A percentile compares a stretch with the other conserved stretches of the same genome.
These are phyloP conservation scores for Anastrepha obliqua DNA, from an alignment of 1,140 invertebrate genomes.

Conservation along the genomic window DNA sequence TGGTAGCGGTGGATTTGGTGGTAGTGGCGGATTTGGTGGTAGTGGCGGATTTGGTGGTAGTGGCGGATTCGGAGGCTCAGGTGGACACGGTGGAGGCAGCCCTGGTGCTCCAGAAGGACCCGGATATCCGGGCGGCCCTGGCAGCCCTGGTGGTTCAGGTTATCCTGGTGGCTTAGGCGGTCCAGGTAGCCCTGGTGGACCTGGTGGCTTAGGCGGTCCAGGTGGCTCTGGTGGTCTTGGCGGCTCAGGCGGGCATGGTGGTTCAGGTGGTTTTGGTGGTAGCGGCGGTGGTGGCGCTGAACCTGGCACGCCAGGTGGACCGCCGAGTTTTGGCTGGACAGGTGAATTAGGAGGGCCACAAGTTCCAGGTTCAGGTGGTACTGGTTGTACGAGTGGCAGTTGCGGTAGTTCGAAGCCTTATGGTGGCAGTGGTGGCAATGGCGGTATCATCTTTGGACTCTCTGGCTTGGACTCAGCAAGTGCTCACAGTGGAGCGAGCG, in stretches of 20 bases:
- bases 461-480: slow-evolving; percentile 58
- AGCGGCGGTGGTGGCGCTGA: slow-evolving; percentile 1
- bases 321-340: background rate
- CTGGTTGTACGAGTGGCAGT: slow-evolving; percentile 12
- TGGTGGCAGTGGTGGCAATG: slow-evolving; percentile 54
- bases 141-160: background rate
- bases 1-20: slow-evolving; percentile 56
- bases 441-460: slow-evolving; percentile 54
- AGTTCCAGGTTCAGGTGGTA: slow-evolving; percentile 19
- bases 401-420: background rate
- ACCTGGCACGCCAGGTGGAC: slow-evolving; percentile 1
- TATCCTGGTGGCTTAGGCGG: background rate
- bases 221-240: background rate
- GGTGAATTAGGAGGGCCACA: background rate
- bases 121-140: background rate
- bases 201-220: background rate
- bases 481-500: slow-evolving; percentile 51
- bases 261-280: too few relatives aligned
- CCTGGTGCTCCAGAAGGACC: too few relatives aligned
- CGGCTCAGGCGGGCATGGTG: background rate
- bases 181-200: background rate
- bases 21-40: slow-evolving; percentile 58
- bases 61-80: too few relatives aligned
- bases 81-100: too few relatives aligned
- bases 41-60: slow-evolving; percentile 80